A percentile compares a stretch with the other conserved stretches of the same genome.
These are phyloP conservation scores for Plecotus auritus DNA, from an alignment of 2,113 vertebrate species.

Conservation along the genomic window DNA sequence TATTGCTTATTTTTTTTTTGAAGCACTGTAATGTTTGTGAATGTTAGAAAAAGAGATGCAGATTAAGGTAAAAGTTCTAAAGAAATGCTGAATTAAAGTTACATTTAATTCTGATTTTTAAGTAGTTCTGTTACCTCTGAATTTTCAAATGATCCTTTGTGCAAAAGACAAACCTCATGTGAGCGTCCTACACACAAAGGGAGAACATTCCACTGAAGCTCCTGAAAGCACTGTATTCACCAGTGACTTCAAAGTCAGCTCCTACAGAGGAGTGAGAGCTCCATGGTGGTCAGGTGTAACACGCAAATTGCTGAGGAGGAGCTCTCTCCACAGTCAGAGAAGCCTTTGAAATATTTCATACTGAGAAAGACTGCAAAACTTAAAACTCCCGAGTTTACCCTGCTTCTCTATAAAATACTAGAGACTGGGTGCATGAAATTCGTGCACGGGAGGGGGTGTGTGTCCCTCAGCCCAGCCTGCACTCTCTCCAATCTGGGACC, in stretches of 20 bases:
- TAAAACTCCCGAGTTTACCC: neutral
- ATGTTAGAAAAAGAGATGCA: neutral
- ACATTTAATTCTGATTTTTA: neutral
- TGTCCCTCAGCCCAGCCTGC: too few relatives aligned
- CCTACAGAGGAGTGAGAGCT: too few relatives aligned
- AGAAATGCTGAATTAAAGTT: neutral
- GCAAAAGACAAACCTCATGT: neutral
- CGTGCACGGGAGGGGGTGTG: too few relatives aligned
- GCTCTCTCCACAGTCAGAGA: neutral
- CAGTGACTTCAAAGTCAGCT: neutral
- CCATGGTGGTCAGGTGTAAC: neutral
- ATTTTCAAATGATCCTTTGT: neutral
- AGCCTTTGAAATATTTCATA: neutral
- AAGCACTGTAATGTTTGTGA: neutral
- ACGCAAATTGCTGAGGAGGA: neutral
- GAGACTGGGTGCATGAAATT: too few relatives aligned
- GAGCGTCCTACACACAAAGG: neutral
- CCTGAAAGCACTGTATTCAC: neutral
- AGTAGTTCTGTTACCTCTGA: constrained; percentile 4
- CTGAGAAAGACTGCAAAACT: neutral
- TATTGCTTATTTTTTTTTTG: neutral
- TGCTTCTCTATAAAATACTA: neutral
- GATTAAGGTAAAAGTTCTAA: neutral
- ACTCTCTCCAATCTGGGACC: too few relatives aligned
- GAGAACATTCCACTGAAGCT: neutral